These are phyloP conservation scores for Parauchenoglanis ngamensis DNA, from an alignment of 2,797 vertebrate genomes.

Conservation along the genomic window DNA sequence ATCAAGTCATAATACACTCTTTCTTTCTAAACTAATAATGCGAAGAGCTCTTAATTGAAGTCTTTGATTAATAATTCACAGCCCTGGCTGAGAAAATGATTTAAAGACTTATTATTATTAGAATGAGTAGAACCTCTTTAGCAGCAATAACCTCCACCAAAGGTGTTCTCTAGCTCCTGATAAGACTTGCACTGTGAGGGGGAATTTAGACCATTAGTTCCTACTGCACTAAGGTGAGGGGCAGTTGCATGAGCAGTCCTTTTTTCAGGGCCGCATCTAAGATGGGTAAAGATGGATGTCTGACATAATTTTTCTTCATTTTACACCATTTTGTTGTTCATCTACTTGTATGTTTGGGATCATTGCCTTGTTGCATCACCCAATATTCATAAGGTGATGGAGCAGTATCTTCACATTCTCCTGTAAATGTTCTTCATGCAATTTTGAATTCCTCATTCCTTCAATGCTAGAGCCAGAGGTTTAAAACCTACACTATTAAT, in stretches of 20 bases:
- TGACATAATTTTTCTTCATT: background rate
- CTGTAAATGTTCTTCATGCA: background rate
- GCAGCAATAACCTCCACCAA: background rate
- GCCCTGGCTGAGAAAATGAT: background rate
- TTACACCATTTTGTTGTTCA: background rate
- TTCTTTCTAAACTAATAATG: background rate
- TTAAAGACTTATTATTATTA: background rate
- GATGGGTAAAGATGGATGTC: background rate
- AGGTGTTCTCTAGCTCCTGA: background rate
- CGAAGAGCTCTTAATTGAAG: background rate
- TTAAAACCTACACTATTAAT: background rate
- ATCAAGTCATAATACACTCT: background rate
- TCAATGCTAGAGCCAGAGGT: background rate
- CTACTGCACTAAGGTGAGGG: background rate
- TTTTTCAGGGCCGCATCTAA: background rate
- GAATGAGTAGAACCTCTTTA: background rate
- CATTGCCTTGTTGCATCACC: background rate
- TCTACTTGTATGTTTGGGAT: background rate
- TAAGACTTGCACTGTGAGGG: background rate
- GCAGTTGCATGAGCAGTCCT: background rate
- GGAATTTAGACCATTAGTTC: background rate
- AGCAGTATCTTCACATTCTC: background rate
- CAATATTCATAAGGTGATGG: background rate
- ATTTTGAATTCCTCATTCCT: background rate
- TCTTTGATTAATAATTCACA: conserved; percentile 10